Conservation (phyloP, 2,888 invertebrate species). For the Nematopogon swammerdamellus region DNA sequence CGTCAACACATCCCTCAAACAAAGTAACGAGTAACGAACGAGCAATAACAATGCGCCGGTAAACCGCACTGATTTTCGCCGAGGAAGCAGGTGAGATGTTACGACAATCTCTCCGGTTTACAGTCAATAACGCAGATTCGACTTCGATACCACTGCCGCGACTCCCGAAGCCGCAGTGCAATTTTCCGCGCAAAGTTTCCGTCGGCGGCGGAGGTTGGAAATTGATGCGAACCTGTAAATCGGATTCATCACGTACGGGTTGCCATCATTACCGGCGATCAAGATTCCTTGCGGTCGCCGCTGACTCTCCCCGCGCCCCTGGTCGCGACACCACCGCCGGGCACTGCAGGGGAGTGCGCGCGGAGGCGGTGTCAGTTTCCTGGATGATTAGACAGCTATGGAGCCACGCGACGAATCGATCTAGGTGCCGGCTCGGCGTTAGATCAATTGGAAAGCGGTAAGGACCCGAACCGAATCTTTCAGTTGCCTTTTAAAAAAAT, state of each 20-base stretch:
- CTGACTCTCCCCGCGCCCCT: slow-evolving; percentile 16
- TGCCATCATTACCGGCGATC: slow-evolving; percentile 35
- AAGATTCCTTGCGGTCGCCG: slow-evolving; percentile 40
- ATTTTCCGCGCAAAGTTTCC: slow-evolving; percentile 26
- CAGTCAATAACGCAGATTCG: slow-evolving; percentile 16
- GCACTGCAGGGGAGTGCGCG: too few relatives aligned
- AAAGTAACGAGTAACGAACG: too few relatives aligned
- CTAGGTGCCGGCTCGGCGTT: too few relatives aligned
- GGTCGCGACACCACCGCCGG: slow-evolving; percentile 7
- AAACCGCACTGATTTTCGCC: too few relatives aligned
- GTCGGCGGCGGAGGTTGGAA: slow-evolving; percentile 27
- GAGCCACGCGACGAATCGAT: too few relatives aligned
- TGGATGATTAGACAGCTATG: too few relatives aligned
- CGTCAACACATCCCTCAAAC: too few relatives aligned
- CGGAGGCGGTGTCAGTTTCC: too few relatives aligned
- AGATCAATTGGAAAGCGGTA: too few relatives aligned
- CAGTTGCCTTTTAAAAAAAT: too few relatives aligned
- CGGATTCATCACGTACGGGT: slow-evolving; percentile 44
- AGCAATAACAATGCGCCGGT: too few relatives aligned
- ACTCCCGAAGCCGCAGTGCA: slow-evolving; percentile 44
- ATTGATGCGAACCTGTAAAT: slow-evolving; percentile 49
- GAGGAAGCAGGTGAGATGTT: not conserved
- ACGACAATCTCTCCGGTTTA: not conserved
- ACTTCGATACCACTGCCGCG: slow-evolving; percentile 18
- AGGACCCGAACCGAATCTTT: too few relatives aligned